These are phyloP conservation scores for Eristalis arbustorum DNA, from an alignment of 2,888 invertebrate genomes.

Conservation along the genomic window DNA sequence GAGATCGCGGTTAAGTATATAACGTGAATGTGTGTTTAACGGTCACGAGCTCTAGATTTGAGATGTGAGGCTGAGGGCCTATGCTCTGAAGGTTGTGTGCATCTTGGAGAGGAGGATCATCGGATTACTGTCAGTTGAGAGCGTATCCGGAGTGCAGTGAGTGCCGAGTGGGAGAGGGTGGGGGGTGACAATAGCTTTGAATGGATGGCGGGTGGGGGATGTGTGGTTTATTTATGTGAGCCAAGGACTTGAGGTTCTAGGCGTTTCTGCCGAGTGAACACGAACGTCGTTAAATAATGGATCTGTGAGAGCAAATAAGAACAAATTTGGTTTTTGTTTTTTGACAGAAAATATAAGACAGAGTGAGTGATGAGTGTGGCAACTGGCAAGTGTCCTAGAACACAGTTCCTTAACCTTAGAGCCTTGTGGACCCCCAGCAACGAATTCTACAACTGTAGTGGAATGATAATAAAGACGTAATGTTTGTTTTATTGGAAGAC, in stretches of 20 bases:
- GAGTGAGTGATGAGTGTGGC: too few relatives aligned
- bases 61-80: not conserved
- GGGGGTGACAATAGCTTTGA: not conserved
- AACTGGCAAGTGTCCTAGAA: too few relatives aligned
- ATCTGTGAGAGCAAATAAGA: too few relatives aligned
- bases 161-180: not conserved
- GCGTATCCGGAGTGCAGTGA: not conserved
- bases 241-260: not conserved
- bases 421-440: too few relatives aligned
- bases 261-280: not conserved
- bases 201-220: not conserved
- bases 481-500: too few relatives aligned
- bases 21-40: not conserved
- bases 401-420: too few relatives aligned
- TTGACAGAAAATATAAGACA: too few relatives aligned
- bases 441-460: too few relatives aligned
- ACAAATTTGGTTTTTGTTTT: too few relatives aligned
- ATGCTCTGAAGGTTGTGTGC: not conserved
- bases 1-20: not conserved
- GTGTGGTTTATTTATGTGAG: not conserved
- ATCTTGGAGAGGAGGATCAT: not conserved
- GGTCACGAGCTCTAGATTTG: not conserved
- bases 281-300: not conserved
- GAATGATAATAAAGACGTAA: too few relatives aligned
- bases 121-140: not conserved